Evolutionary conservation across 2,888 invertebrate genomes (phyloP), one percentile per base, ranked within the genome.

Genomic region (Drosophila aldrichi): DNA sequence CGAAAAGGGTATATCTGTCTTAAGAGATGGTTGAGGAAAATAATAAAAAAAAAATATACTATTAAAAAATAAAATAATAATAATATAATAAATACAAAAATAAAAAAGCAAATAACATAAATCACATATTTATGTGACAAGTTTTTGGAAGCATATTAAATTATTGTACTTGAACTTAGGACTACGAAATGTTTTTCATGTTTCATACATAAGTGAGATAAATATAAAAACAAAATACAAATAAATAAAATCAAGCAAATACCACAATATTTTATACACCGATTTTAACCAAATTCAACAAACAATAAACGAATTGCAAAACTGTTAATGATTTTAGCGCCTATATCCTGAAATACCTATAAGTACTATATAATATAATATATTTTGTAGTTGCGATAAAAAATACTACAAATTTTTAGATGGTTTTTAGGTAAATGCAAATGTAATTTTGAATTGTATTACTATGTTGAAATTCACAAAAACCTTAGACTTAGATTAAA

Each of bases 241-340:
- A 3, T 16, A 49, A 10, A n/a, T 25, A 22, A 38, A 8, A 2
- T 10, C 38, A n/a, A 25, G 38, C 61, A 66, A 54, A 59, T 41
- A 82, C 40, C 63, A 79, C 75, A 87, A 78, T 38, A 89, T 91
- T 91, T 90, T 90, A 89, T 91, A 91, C 88, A 91, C 90, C 82
- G 91, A 90, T 89, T 91, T 90, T 88, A 89, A 80, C 54, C 76
- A 62, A 71, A 63, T 63, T 36, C 34, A 52, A 36, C 20, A 36
- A 52, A 67, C 55, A 77, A 74, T 82, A 76, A 80, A 74, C 70
- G 61, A 84, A 83, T 76, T 70, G 61, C 79, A 76, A 79, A 81
- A 87, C 76, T 81, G 81, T 67, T 65, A 68, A 84, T 60, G 88
- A 73, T 87, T 86, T 77, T 81, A 79, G 70, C 72, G 57, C 57